Base-by-base conservation (phyloP, 2,888 invertebrate genomes). In the Antheraea yamamai region DNA sequence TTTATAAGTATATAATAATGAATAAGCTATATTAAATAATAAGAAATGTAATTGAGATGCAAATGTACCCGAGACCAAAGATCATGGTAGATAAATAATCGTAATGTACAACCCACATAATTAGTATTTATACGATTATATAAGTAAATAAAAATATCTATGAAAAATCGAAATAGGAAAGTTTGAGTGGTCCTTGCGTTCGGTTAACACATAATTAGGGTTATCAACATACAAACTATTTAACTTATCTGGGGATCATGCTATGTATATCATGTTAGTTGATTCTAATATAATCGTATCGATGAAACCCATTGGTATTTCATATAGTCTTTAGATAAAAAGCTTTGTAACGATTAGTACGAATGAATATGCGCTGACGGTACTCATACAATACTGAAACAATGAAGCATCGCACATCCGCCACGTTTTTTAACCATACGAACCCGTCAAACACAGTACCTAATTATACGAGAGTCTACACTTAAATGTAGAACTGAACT, bases 141-240 rank as follows among this genome's bases (percentile, higher is more conserved):
- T 80, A 84, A 85, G 12, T 47, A 83, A 85, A 80, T 86, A 85
- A 83, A 84, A 7, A 85, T 71, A 78, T 58, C 83, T 84, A 86
- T 84, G 85, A 88, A 83, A 86, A 87, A 86, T 87, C 83, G 85
- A 88, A 90, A 90, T 95, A 96, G 96, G 96, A 96, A 96, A 95
- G 92, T 96, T 97, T 97, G 97, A 97, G 96, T 96, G 97, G 97
- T 97, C 97, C 97, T 97, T 97, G 96, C 96, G 96, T 92, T 89
- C 90, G 90, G 87, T 75, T 68, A 73, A 75, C 18, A 73, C 52
- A 47, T 55, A 35, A 58, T 35, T 39, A 75, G 61, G 74, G 51
- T 75, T 72, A 72, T 23, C 75, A 74, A 76, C 55, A 68, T 71
- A 74, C 74, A 75, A 76, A 77, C 78, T 79, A 75, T 71, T 72